Evolutionary conservation across 2,113 vertebrate genomes (phyloP).

Genomic region (Holacanthus passer): DNA sequence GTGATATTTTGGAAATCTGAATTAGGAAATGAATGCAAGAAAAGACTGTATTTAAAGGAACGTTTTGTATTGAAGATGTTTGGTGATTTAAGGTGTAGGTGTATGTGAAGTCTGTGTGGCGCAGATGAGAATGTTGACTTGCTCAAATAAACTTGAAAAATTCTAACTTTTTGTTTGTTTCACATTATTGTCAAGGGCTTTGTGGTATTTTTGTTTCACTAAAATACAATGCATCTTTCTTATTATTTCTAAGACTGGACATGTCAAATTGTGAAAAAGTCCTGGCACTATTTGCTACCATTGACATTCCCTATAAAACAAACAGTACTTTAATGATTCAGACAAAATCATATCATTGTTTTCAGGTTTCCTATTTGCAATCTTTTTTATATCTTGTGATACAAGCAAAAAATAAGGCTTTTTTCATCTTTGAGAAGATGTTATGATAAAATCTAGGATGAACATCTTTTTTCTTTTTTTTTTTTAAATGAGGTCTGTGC

Average conservation of each 20-base stretch:
- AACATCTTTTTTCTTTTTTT: neutral
- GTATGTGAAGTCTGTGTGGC: conserved; percentile 20
- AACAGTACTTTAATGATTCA: neutral
- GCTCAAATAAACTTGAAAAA: conserved; percentile 50
- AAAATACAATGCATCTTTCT: neutral
- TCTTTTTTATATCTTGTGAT: neutral
- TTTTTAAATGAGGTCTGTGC: conserved; percentile 23
- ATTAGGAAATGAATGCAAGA: conserved; percentile 8
- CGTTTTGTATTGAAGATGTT: conserved; percentile 40
- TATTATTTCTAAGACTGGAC: neutral
- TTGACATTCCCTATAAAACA: neutral
- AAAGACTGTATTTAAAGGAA: conserved; percentile 8
- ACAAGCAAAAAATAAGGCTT: no score
- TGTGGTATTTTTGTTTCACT: neutral
- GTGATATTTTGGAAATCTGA: conserved; percentile 12
- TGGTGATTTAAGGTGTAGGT: conserved; percentile 28
- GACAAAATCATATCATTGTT: neutral
- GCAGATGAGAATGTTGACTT: conserved; percentile 14
- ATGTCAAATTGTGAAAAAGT: neutral
- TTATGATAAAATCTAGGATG: conserved; percentile 20
- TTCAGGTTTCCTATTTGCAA: neutral
- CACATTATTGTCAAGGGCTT: neutral
- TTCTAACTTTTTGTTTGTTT: neutral
- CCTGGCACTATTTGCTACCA: neutral
- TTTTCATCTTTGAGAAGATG: neutral